Evolutionary conservation across 2,113 vertebrate genomes (phyloP).

Genomic region (Amblyornis subalaris): DNA sequence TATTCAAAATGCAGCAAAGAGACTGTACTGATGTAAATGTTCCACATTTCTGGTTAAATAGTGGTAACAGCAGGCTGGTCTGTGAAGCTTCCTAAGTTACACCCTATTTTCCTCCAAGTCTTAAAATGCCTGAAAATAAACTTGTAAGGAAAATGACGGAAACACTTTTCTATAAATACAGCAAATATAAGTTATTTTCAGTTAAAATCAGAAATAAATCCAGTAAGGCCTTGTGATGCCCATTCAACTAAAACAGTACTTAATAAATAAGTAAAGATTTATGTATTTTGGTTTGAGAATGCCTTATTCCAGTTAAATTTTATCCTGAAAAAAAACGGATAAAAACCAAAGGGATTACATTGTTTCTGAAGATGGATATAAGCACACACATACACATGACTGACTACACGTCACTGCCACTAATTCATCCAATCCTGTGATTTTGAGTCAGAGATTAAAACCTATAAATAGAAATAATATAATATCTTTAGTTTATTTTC

Average conservation of each 20-base stretch:
- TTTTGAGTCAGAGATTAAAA: not conserved
- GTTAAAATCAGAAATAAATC: not conserved
- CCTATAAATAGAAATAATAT: not conserved
- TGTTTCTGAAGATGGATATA: not conserved
- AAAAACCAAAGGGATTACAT: fast-evolving
- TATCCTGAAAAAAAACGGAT: not conserved
- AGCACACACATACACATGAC: fast-evolving
- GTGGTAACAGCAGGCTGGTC: not conserved
- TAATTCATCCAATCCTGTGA: not conserved
- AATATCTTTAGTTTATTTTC: not conserved
- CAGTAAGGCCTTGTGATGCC: fast-evolving
- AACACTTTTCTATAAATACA: not conserved
- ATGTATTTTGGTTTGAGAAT: not conserved
- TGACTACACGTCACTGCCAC: not conserved
- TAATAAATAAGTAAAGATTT: not conserved
- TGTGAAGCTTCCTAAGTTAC: not conserved
- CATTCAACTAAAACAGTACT: not conserved
- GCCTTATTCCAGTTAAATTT: not conserved
- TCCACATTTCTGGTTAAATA: not conserved
- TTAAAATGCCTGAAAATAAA: not conserved
- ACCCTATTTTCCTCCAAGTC: not conserved
- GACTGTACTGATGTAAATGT: not conserved
- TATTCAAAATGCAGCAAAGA: not conserved
- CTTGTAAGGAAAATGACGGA: not conserved
- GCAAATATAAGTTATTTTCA: not conserved